A percentile compares a stretch with the other conserved stretches of the same genome.
Evolutionary conservation across 2,113 vertebrate species (phyloP).

Genomic region (Stigmatopora argus): DNA sequence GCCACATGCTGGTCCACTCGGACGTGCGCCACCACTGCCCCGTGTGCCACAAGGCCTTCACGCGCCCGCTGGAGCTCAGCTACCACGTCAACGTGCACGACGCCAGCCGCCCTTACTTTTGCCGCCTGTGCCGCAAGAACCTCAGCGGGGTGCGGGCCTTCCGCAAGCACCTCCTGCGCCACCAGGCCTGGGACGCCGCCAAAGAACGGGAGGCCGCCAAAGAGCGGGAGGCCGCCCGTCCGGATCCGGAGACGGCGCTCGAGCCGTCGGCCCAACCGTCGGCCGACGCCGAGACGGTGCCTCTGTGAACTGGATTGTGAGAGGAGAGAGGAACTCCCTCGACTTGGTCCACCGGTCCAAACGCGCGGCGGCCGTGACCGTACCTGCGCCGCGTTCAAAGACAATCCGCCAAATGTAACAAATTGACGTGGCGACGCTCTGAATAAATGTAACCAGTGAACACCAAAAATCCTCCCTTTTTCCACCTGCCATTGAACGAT

Average conservation of each 20-base stretch:
- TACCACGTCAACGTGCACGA: constrained; percentile 49
- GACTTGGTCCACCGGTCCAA: too few species aligned
- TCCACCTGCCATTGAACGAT: too few species aligned
- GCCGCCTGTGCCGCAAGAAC: constrained; percentile 47
- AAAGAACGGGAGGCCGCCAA: not conserved
- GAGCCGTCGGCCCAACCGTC: too few species aligned
- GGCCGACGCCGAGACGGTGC: too few species aligned
- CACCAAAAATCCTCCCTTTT: too few species aligned
- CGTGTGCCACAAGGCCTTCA: constrained; percentile 51
- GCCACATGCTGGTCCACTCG: constrained; percentile 43
- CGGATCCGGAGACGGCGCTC: too few species aligned
- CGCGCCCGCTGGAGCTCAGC: constrained; percentile 49
- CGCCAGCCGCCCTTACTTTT: constrained; percentile 27
- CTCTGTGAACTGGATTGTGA: not conserved
- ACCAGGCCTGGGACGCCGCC: not conserved
- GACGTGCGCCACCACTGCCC: constrained; percentile 48
- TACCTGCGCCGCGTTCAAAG: too few species aligned
- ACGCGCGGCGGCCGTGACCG: not conserved
- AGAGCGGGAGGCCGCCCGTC: too few species aligned
- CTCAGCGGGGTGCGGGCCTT: constrained; percentile 36
- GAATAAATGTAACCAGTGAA: too few species aligned
- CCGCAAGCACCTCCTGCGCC: constrained; percentile 48
- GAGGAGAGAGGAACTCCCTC: too few species aligned
- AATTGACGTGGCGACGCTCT: not conserved
- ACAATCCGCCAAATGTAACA: not conserved